A percentile compares a stretch with the other conserved stretches of the same genome.
phyloP scores from a whole-genome alignment of 1,140 invertebrate species.

The Oscheius sp. region DNA sequence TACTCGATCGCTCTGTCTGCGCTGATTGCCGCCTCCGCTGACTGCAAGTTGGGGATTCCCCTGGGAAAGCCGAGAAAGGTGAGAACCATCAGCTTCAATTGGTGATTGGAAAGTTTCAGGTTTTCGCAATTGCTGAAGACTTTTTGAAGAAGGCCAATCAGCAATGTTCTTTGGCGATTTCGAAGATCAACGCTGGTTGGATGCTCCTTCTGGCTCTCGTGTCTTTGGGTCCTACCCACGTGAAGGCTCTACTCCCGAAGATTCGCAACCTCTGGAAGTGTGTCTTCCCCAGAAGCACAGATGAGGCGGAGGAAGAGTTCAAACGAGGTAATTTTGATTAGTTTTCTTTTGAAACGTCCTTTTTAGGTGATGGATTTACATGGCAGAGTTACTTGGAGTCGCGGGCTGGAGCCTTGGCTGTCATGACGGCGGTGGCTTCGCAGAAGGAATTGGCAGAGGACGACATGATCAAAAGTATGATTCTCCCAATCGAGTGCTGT shows the following conservation, averaged over 20 bases:
- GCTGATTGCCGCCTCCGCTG: slow-evolving; percentile 81
- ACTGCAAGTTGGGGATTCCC: slow-evolving; percentile 89
- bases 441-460: slow-evolving; percentile 18
- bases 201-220: slow-evolving; percentile 91
- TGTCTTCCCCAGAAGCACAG: slow-evolving; percentile 89
- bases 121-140: slow-evolving; percentile 95
- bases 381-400: slow-evolving; percentile 97
- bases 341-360: neutral
- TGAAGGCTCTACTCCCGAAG: slow-evolving; percentile 75
- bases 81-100: slow-evolving; percentile 21
- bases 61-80: slow-evolving; percentile 70
- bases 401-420: slow-evolving; percentile 84
- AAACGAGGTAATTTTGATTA: slow-evolving; percentile 77
- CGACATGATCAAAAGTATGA: slow-evolving; percentile 11
- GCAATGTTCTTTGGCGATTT: slow-evolving; percentile 87
- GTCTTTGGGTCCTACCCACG: slow-evolving; percentile 72
- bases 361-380: slow-evolving; percentile 89
- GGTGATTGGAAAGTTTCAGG: slow-evolving; percentile 67
- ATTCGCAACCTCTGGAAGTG: slow-evolving; percentile 95
- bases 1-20: slow-evolving; percentile 90
- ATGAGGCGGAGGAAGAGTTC: slow-evolving; percentile 91
- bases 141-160: slow-evolving; percentile 84
- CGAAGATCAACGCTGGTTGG: slow-evolving; percentile 94
- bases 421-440: slow-evolving; percentile 45
- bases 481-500: slow-evolving; percentile 25